Evolutionary conservation across 2,113 vertebrate genomes (phyloP), one percentile per base, ranked within the genome.

Genomic region (Spermophilus dauricus): DNA sequence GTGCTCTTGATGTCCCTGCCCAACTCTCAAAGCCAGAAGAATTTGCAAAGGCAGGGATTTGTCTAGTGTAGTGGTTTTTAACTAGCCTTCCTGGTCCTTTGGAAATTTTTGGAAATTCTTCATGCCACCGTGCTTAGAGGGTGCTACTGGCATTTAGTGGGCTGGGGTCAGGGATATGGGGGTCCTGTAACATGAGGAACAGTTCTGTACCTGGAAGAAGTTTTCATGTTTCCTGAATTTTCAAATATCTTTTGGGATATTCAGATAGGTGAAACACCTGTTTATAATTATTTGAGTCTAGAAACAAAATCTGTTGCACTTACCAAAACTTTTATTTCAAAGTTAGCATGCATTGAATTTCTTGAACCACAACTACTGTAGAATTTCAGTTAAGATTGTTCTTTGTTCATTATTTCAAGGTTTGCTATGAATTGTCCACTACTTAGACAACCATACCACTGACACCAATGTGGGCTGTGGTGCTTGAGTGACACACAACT

Each of bases 221-320:
- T 72, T 56, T 93, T 20, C 14, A 39, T 34, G 2, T 37, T 12
- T 87, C n/a, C 17, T 86, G 28, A 9, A 76, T 94, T 76, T 88
- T 91, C 32, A 91, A 7, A 58, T 58, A 42, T 58, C 53, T 34
- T 18, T 58, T 45, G 37, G 45, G 53, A 51, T n/a, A 30, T 9
- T 45, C 20, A 18, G 70, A 5, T 48, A 78, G 5, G 26, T 87
- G 3, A 96, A 78, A 84, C 3, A 37, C 39, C 28, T 80, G 24
- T 53, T 77, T 84, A 45, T 91, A 53, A 53, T 81, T 61, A 92
- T 95, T 56, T 82, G 58, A 92, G 30, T n/a, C 48, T 69, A 73
- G 42, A 88, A 94, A 53, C 20, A 85, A 70, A 92, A 30, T 85
- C 18, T 51, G 26, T 86, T 61, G 5, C 42, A 48, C 12, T 30